Evolutionary conservation across 2,888 invertebrate genomes (phyloP), one percentile per base, ranked within the genome.

Genomic region (Drosophila colorata): DNA sequence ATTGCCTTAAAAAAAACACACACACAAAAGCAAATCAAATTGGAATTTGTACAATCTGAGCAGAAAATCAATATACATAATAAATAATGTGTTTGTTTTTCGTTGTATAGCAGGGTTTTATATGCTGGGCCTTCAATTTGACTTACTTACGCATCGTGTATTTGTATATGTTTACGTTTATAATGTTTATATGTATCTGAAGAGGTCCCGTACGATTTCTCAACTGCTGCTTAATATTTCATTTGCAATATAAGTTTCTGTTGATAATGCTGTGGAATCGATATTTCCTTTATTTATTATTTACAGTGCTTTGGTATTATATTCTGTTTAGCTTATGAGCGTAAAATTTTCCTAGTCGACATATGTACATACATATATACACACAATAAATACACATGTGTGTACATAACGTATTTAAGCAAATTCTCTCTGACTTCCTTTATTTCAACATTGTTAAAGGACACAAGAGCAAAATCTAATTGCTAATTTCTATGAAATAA

Each of bases 141-240:
- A 38, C 14, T 28, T 20, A n/a, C 31, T 47, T 46, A 40, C 16
- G 37, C 38, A 52, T 31, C 25, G 9, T 9, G 7, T 28, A 28
- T 8, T 35, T 16, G 13, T 35, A 38, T 47, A 13, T 18, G 8
- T 33, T 9, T 14, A 31, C n/a, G 4, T 20, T n/a, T n/a, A 9
- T 35, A 5, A 2, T 28, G 3, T 49, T 4, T 28, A 0, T 40
- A 5, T 57, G 11, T 40, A 23, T 46, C 11, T 56, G 5, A 6
- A 6, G 7, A 2, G 7, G 8, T 28, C 8, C 25, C 23, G 0
- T 46, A 13, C 46, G 2, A 14, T 41, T 14, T 3, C 4, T 3
- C 18, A 58, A 58, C 25, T 64, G 25, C 31, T 11, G 63, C 13
- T 23, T 60, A 14, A 23, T 38, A 60, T 64, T 51, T 18, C 35